Evolutionary conservation across 1,140 invertebrate species (phyloP), one percentile per base, ranked within the genome.

Genomic region (Saccostrea glomerata): DNA sequence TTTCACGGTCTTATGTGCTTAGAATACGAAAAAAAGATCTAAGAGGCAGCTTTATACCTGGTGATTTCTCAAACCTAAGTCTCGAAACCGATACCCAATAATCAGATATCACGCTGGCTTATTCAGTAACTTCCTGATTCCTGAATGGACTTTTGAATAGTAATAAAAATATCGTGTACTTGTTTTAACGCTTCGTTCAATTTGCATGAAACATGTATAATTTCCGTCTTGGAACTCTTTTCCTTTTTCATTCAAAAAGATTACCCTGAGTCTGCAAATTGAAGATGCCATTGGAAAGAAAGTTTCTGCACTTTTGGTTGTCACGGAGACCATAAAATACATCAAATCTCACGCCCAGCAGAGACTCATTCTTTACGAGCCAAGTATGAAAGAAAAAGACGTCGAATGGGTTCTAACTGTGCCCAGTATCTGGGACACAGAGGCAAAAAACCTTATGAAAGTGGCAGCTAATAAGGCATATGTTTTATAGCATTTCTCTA

Each of bases 261-360:
- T 77, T 30, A 30, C 70, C 25, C 23, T 15, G 4, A 36, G 25
- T 25, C 70, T 77, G 23, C 70, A 77, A 36, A 77, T 77, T 77
- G 70, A 77, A 36, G 70, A 77, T 77, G 70, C 70, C 15, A 77
- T 77, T 36, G 70, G 70, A 2, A 77, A 77, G 30, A 77, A 77
- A 13, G 70, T 77, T 36, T 77, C 70, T 11, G 70, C 70, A 13
- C 70, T 77, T 77, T 36, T 77, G 70, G 70, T 77, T 30, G 70
- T 77, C 11, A 77, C 70, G 70, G 70, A 77, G 70, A 36, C 70
- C 70, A 77, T 77, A 30, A 77, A 77, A 77, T 77, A 77, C 70
- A 77, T 77, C 70, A 77, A 36, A 77, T 25, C 23, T 25, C 70
- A 36, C 70, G 70, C 70, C 1, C 15, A 30, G 30, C 23, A 25